Evolutionary conservation across 2,888 invertebrate species (phyloP).

Genomic region (Mechanitis mazaeus): DNA sequence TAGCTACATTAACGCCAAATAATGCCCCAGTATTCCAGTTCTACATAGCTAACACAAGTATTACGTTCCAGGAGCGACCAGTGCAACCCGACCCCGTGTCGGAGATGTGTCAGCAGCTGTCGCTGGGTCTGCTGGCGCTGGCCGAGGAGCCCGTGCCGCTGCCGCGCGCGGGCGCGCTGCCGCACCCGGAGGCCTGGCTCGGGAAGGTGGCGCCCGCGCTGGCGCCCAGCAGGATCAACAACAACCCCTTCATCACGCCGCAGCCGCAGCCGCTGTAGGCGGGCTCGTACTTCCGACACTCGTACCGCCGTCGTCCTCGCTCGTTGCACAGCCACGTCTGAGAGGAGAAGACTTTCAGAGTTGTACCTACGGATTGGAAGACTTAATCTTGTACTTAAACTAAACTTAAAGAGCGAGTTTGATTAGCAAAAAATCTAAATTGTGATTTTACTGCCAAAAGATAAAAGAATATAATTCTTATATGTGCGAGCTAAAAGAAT

Average conservation of each 20-base stretch:
- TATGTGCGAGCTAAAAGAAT: no score
- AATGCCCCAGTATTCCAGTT: no score
- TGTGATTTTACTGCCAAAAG: no score
- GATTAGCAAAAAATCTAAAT: no score
- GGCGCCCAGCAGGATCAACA: slow-evolving; percentile 50
- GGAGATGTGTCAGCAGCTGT: slow-evolving; percentile 88
- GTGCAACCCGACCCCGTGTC: slow-evolving; percentile 75
- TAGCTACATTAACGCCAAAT: not conserved
- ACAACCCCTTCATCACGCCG: not conserved
- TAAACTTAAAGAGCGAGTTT: not conserved
- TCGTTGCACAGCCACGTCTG: no score
- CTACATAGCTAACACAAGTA: not conserved
- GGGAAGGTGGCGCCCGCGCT: slow-evolving; percentile 76
- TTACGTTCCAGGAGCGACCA: slow-evolving; percentile 28
- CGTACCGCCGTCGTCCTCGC: no score
- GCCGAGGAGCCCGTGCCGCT: slow-evolving; percentile 69
- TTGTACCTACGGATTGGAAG: not conserved
- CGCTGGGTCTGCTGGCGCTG: slow-evolving; percentile 84
- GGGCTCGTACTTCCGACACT: no score
- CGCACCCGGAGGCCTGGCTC: slow-evolving; percentile 90
- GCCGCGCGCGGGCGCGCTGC: slow-evolving; percentile 65
- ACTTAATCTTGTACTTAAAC: slow-evolving; percentile 2
- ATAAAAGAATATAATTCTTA: no score
- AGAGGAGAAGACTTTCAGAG: not conserved
- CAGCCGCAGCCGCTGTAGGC: not conserved